Evolutionary conservation across 2,888 invertebrate genomes (phyloP), one percentile per base, ranked within the genome.

Genomic region (Salpingus planirostris): DNA sequence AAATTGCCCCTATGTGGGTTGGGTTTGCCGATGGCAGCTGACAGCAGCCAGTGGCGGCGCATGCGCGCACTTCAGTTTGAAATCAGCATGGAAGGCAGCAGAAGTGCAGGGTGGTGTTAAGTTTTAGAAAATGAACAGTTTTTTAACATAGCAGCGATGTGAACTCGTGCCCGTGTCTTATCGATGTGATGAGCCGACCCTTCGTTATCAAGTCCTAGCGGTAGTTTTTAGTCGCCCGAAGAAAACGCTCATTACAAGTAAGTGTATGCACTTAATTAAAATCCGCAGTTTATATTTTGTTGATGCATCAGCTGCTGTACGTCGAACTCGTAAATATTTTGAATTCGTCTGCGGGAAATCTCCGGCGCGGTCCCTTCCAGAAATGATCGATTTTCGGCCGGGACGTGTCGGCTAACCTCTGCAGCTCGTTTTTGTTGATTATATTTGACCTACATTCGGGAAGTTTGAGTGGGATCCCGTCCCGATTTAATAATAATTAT

Each of bases 21-120:
- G n/a, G n/a, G n/a, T n/a, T n/a, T n/a, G n/a, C 8, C 18, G 5
- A 18, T 18, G 5, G 18, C 18, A 18, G 18, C 18, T 18, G 18
- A 18, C 18, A 6, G 18, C 8, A 18, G 5, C 5, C 8, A 18
- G n/a, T n/a, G n/a, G 21, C 48, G 38, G 51, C 59, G 57, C 60
- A 56, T 50, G 60, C 59, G 59, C 49, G 44, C 45, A 42, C 33
- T 52, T 52, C 49, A 57, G 57, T 57, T 54, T 55, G 54, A 57
- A 55, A 53, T 55, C 54, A 55, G 59, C 59, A 59, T 56, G 58
- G 58, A 52, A 54, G 59, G 50, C 44, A 41, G 48, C 47, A n/a
- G n/a, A n/a, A n/a, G 49, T 51, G 50, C 49, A 50, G 60, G 60
- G 60, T 60, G 59, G 56, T 59, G 57, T 57, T 44, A 44, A 44